A percentile compares a stretch with the other conserved stretches of the same genome.
These are phyloP conservation scores for Pogoniulus pusillus DNA, from an alignment of 2,797 vertebrate species.

Conservation along the genomic window DNA sequence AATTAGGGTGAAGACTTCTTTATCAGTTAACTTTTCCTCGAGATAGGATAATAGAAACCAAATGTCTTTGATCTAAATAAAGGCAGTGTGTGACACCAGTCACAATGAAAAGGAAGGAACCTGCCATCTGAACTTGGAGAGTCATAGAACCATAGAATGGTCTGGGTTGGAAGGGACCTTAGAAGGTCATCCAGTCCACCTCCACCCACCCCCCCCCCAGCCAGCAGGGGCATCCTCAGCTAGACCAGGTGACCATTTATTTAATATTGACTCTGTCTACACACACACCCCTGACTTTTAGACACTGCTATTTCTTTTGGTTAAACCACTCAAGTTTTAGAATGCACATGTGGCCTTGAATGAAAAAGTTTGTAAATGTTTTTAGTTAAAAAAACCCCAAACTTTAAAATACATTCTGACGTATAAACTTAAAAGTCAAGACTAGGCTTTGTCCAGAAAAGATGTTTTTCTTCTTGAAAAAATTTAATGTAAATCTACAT, in stretches of 20 bases:
- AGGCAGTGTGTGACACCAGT: not conserved
- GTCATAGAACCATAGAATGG: too few relatives aligned
- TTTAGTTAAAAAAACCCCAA: not conserved
- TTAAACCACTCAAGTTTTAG: not conserved
- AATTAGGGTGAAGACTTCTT: constrained; percentile 69
- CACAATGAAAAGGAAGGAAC: not conserved
- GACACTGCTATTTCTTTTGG: not conserved
- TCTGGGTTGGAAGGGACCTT: too few relatives aligned
- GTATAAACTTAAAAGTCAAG: not conserved
- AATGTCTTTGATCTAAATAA: constrained; percentile 68
- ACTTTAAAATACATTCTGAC: too few relatives aligned
- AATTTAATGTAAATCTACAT: not conserved
- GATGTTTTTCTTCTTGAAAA: not conserved
- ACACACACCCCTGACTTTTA: not conserved
- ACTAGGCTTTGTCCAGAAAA: not conserved
- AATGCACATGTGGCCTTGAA: not conserved
- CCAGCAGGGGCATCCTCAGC: too few relatives aligned
- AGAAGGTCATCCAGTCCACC: too few relatives aligned
- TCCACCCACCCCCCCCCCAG: too few relatives aligned
- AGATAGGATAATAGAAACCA: constrained; percentile 65
- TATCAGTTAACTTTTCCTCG: constrained; percentile 57
- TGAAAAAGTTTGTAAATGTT: not conserved
- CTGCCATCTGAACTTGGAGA: not conserved
- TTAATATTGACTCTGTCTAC: not conserved
- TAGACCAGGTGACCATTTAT: too few relatives aligned